Base-by-base conservation (phyloP, 2,888 invertebrate species). In the Melanotus villosus region DNA sequence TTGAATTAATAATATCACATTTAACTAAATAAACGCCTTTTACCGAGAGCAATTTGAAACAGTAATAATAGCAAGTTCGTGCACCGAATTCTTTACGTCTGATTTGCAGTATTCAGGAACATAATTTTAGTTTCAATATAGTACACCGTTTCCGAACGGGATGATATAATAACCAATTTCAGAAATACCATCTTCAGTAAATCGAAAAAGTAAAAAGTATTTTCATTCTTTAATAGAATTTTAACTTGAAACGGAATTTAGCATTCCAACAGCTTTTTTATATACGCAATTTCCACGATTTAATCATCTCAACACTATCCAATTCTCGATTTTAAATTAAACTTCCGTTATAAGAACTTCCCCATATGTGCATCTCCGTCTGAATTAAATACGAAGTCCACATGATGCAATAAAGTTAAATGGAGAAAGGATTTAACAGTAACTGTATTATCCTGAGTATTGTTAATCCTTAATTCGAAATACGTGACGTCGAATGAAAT, bases 401-500 rank as follows among this genome's bases (percentile, higher is more conserved):
- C 19, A 23, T 16, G 43, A 18, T 10, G 38, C 36, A 38, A 26
- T 12, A n/a, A 30, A n/a, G 10, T 16, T 3, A 23, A 62, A 63
- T 14, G 23, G 62, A 9, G 34, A 21, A 19, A 62, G 32, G 50
- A 21, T 23, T 34, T 14, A 62, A 41, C 41, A 54, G 43, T 16
- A 41, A 52, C 32, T n/a, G 26, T 16, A 26, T 30, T 30, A 30
- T 26, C 26, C 26, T 26, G 52, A 18, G 18, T 32, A 18, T 19
- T 43, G 30, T 34, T 34, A 63, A 63, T 63, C 52, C 54, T 5
- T 7, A 26, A 54, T 54, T 63, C 16, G 9, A 38, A 21, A 21
- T 10, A 41, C 63, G 63, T 63, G 63, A 52, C 41, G 63, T 26
- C 41, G 52, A 63, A 63, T 63, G 30, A 63, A 41, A 16, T 63